phyloP scores from a whole-genome alignment of 2,113 vertebrate genomes.

The Tor tambroides region DNA sequence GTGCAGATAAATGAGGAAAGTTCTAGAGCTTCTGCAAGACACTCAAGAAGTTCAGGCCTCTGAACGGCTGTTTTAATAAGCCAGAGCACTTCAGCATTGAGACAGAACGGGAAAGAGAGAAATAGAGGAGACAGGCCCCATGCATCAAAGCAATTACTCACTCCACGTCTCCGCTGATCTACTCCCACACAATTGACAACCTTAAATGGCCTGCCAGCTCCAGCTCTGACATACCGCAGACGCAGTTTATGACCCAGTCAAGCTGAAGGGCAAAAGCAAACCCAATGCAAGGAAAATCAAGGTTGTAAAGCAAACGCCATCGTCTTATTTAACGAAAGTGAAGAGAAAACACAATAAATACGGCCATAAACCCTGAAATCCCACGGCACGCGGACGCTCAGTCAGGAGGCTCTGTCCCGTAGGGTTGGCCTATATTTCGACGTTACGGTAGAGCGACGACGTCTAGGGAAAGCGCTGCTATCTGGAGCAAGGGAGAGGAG shows the following conservation, averaged over 20 bases:
- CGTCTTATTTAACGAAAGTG: background rate
- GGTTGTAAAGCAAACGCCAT: background rate
- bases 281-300: background rate
- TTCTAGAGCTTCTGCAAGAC: background rate
- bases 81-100: background rate
- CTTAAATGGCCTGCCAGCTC: slow-evolving; percentile 62
- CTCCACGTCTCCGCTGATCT: slow-evolving; percentile 54
- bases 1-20: background rate
- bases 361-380: background rate
- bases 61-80: background rate
- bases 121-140: background rate
- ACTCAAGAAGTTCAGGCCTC: background rate
- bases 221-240: slow-evolving; percentile 55
- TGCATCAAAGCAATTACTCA: slow-evolving; percentile 57
- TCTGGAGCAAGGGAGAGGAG: slow-evolving; percentile 26
- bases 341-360: background rate
- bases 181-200: slow-evolving; percentile 41
- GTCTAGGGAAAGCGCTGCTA: slow-evolving; percentile 22
- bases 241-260: slow-evolving; percentile 47
- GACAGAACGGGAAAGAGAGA: slow-evolving; percentile 1
- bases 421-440: slow-evolving; percentile 50
- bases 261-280: slow-evolving; percentile 28
- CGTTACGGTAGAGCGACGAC: slow-evolving; percentile 15
- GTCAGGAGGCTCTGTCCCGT: slow-evolving; percentile 9
- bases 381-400: background rate